These are phyloP conservation scores for Copidosoma floridanum DNA, from an alignment of 1,140 invertebrate species.

Conservation along the genomic window DNA sequence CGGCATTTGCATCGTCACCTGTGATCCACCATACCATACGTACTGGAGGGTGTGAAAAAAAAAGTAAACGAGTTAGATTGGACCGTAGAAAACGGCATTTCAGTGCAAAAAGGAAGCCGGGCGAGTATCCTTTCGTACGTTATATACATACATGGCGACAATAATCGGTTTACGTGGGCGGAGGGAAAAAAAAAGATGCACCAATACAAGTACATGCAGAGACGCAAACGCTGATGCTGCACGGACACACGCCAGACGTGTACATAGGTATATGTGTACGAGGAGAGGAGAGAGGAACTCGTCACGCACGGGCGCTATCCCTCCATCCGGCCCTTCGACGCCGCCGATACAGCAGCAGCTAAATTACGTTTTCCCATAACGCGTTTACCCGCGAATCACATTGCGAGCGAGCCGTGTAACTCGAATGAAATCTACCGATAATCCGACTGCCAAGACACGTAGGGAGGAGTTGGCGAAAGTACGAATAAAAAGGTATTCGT, in stretches of 20 bases:
- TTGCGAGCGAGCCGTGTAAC: constrained; percentile 52
- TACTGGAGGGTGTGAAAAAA: no score
- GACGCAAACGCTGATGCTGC: constrained; percentile 8
- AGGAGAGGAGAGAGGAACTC: no score
- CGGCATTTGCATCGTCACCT: constrained; percentile 17
- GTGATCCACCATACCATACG: no score
- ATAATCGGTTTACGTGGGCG: no score
- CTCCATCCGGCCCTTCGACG: constrained; percentile 16
- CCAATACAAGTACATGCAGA: not conserved
- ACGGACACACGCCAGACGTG: not conserved
- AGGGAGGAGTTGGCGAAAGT: no score
- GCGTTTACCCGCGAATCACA: constrained; percentile 54
- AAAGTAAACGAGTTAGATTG: no score
- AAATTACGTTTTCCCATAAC: constrained; percentile 54
- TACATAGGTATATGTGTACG: not conserved
- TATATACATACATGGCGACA: no score
- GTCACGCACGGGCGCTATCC: no score
- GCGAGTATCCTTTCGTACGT: no score
- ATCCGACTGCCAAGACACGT: constrained; percentile 31
- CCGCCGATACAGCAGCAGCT: constrained; percentile 32
- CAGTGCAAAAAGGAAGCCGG: no score
- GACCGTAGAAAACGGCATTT: no score
- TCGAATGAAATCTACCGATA: constrained; percentile 47
- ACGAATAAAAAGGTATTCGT: no score
- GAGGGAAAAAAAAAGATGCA: not conserved